Evolutionary conservation across 1,140 invertebrate genomes (phyloP).

Genomic region (Lasaia peninsularis): DNA sequence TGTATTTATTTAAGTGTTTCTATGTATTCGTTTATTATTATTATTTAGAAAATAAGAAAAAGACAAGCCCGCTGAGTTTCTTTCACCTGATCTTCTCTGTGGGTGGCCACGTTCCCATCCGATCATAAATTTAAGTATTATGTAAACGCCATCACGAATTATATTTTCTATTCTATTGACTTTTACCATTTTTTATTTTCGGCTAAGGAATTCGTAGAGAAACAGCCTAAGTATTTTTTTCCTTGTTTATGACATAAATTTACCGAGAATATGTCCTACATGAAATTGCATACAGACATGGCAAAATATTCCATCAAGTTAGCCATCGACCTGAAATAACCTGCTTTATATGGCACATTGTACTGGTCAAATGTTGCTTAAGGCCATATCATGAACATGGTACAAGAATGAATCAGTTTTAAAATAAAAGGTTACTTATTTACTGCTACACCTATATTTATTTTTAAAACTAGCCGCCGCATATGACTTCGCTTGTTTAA

Average conservation of each 20-base stretch:
- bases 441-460: neutral
- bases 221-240: neutral
- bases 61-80: too few relatives aligned
- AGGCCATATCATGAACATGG: neutral
- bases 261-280: neutral
- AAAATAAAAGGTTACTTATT: neutral
- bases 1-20: too few relatives aligned
- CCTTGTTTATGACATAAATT: neutral
- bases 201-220: too few relatives aligned
- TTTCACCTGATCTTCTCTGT: too few relatives aligned
- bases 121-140: too few relatives aligned
- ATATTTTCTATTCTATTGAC: too few relatives aligned
- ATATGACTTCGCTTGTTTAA: neutral
- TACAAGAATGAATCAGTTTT: neutral
- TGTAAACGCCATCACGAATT: too few relatives aligned
- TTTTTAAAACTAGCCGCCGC: neutral
- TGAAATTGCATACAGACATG: neutral
- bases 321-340: neutral
- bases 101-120: too few relatives aligned
- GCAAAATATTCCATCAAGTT: neutral
- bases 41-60: too few relatives aligned
- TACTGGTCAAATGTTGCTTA: neutral
- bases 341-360: slow-evolving; percentile 5
- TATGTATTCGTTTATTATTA: too few relatives aligned
- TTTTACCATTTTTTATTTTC: too few relatives aligned